These are phyloP conservation scores for Andrena marginata DNA, from an alignment of 2,888 invertebrate genomes.

Conservation along the genomic window DNA sequence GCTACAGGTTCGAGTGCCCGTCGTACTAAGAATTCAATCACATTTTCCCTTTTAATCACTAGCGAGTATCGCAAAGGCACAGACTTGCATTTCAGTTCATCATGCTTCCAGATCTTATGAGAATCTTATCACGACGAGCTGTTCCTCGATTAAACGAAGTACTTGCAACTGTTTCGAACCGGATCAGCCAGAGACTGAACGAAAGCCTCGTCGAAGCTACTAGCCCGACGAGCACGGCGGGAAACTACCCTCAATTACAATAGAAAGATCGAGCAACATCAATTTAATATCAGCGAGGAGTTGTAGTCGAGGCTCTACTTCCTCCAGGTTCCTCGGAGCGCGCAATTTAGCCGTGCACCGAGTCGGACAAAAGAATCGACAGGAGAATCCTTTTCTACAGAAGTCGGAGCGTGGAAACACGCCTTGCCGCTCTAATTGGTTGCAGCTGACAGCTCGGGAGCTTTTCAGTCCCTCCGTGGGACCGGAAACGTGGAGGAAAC, in stretches of 20 bases:
- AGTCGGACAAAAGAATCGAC: conserved; percentile 17
- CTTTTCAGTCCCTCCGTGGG: background rate
- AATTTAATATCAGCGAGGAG: background rate
- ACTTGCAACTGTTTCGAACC: background rate
- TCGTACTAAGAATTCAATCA: no score
- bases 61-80: no score
- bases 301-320: background rate
- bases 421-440: conserved; percentile 23
- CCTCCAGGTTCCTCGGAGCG: background rate
- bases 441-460: conserved; percentile 29
- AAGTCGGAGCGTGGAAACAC: conserved; percentile 12
- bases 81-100: background rate
- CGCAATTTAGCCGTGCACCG: conserved; percentile 30
- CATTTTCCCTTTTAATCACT: no score
- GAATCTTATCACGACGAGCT: background rate
- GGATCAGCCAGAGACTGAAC: background rate
- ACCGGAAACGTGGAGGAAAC: conserved; percentile 16
- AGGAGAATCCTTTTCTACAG: conserved; percentile 39
- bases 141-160: background rate
- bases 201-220: background rate
- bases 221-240: background rate
- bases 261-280: background rate
- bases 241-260: background rate
- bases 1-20: no score
- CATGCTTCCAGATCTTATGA: background rate